Base-by-base conservation (phyloP, 2,888 invertebrate species). In the Salticus scenicus region DNA sequence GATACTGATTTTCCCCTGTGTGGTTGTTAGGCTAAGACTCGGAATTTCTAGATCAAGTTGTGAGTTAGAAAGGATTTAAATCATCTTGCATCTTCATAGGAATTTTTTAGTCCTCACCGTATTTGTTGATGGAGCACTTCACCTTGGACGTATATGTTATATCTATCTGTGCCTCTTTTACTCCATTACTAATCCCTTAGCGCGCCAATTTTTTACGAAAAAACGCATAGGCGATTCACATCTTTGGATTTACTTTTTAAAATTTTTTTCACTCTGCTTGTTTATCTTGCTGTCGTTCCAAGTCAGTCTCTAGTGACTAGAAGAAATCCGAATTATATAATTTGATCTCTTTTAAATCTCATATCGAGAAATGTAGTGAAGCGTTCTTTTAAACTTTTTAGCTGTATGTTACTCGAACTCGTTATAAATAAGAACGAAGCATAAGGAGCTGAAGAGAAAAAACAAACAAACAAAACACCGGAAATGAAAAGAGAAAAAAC, bases 291-390 rank as follows among this genome's bases (percentile, higher is more conserved):
- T 51, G 28, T 41, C 47, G 82, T 66, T 75, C 64, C 69, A 64
- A 42, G n/a, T 28, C 0, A 8, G 82, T 83, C 85, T 85, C 85
- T 41, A 33, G 85, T 71, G 85, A 79, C 85, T 37, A 63, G 70
- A 63, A 17, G 30, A 72, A 85, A 85, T 79, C 80, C 86, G 86
- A 86, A 86, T 80, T 86, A 80, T 75, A 86, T 86, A 86, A 86
- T 86, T 86, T 86, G 86, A 86, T 86, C 86, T 80, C 80, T 86
- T 76, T 66, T 76, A 86, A 86, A 86, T 80, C 86, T 85, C 85
- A 64, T 79, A 79, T 85, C 79, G 72, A 47, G 73, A 77, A 77
- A 64, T 20, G 63, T 28, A 74, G n/a, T 28, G 74, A 27, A 31
- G 24, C 33, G 37, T 24, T 8, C 76, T 27, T 41, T 30, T 30